Base-by-base conservation (phyloP, 2,797 vertebrate species). In the Cossypha dichroa region DNA sequence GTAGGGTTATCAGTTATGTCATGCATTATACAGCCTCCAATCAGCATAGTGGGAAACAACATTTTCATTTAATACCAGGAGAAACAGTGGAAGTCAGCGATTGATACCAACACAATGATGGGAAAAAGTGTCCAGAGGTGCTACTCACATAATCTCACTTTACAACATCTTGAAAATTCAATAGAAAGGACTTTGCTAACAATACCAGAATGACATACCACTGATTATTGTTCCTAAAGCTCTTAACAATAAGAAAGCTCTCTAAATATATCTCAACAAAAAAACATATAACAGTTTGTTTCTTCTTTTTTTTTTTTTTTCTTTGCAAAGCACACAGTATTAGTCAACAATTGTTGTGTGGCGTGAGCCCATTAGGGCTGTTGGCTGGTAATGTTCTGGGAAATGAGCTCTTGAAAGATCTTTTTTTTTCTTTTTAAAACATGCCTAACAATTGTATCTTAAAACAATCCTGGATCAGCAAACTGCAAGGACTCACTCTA, bases 91-190 rank as follows among this genome's bases (percentile, higher is more conserved):
- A 98, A 98, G 98, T 98, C 97, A 97, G 97, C 95, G 97, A 98
- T 98, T 98, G 98, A 98, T 98, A 98, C 97, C 97, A 98, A 98
- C 98, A 98, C 98, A 98, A 98, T 98, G 98, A 98, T 98, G 98
- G 98, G 98, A 98, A 98, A 98, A 98, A 98, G 98, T 98, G 97
- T 98, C 98, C 97, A 98, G 98, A 98, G 98, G 97, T 98, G 97
- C 98, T 98, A 95, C 97, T 98, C 98, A 96, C 97, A 98, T 98
- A 98, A 98, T 98, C 98, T 98, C 96, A 93, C 95, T 98, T 98
- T 98, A 98, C 97, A 98, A 94, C 98, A 98, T 98, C 97, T 98
- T 98, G 98, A 98, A 98, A 98, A 98, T 98, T 98, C 97, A 98
- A 98, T 98, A 98, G 97, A 97, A 98, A 98, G 97, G 97, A 77